phyloP scores from a whole-genome alignment of 2,113 vertebrate species.

The Macaca mulatta region DNA sequence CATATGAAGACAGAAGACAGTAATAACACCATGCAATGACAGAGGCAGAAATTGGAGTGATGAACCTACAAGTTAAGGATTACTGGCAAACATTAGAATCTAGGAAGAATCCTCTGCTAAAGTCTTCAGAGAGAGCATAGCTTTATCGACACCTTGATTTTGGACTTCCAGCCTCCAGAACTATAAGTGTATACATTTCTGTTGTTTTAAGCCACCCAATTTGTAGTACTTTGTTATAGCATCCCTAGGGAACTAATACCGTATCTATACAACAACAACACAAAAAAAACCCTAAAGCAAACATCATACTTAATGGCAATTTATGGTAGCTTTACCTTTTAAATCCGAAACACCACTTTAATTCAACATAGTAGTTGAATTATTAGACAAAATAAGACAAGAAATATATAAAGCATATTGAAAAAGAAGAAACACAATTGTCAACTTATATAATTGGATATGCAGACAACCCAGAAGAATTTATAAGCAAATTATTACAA shows the following conservation, averaged over 20 bases:
- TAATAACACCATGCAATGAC: background rate
- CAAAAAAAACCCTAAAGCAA: background rate
- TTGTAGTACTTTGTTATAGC: background rate
- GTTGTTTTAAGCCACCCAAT: background rate
- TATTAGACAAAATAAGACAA: background rate
- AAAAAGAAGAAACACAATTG: background rate
- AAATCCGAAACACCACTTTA: background rate
- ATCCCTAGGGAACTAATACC: background rate
- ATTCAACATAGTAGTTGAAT: background rate
- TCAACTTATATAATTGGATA: background rate
- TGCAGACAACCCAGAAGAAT: background rate
- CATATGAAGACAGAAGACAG: background rate
- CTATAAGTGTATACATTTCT: background rate
- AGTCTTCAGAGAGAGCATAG: background rate
- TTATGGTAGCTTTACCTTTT: background rate
- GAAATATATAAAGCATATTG: background rate
- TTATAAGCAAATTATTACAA: background rate
- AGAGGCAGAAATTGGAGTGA: background rate
- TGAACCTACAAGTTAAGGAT: background rate
- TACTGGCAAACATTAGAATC: background rate
- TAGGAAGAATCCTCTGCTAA: background rate
- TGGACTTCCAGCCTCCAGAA: background rate
- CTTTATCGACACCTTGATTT: background rate
- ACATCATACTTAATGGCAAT: background rate
- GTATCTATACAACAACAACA: background rate